Evolutionary conservation across 1,140 invertebrate genomes (phyloP), one percentile per base, ranked within the genome.

Genomic region (Copidosoma floridanum): DNA sequence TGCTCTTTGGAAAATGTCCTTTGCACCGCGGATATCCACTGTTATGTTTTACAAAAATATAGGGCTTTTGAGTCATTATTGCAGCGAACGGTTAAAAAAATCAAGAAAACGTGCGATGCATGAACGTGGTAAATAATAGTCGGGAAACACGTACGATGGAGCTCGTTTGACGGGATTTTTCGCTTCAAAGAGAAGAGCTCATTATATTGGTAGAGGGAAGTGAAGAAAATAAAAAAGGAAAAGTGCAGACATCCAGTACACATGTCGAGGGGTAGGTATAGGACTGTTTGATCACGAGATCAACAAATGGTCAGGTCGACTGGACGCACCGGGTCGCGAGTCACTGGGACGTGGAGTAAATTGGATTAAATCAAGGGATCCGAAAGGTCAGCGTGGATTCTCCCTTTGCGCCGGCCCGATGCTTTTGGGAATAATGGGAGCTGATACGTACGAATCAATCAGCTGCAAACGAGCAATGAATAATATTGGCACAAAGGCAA

Each of bases 381-480:
- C 21, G 21, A 24, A 27, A 38, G 29, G 53, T 27, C 21, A 47
- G 6, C 18, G 40, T n/a, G n/a, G n/a, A n/a, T 23, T 44, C 40
- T 20, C 46, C 20, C 18, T 16, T 32, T 46, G 44, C 57, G 47
- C 41, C 46, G 21, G 12, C 8, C 16, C 10, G 11, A 44, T 57
- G 32, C 48, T 44, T 48, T 38, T n/a, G n/a, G 29, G 14, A 35
- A 24, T 21, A 32, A 35, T 16, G 56, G 47, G 54, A 20, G 40
- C 38, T n/a, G n/a, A n/a, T n/a, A n/a, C n/a, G n/a, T n/a, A 29
- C 47, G 43, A 59, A 64, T 55, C 58, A 62, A 67, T 69, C 61
- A 59, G 11, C 38, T 55, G 10, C 26, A 21, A 51, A 51, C 3
- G n/a, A 7, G 35, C 11, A n/a, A n/a, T n/a, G n/a, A n/a, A n/a